Percentiles rank a stretch among this genome's conserved stretches.
These are phyloP conservation scores for Diabrotica balteata DNA, from an alignment of 2,888 invertebrate genomes.

Conservation along the genomic window DNA sequence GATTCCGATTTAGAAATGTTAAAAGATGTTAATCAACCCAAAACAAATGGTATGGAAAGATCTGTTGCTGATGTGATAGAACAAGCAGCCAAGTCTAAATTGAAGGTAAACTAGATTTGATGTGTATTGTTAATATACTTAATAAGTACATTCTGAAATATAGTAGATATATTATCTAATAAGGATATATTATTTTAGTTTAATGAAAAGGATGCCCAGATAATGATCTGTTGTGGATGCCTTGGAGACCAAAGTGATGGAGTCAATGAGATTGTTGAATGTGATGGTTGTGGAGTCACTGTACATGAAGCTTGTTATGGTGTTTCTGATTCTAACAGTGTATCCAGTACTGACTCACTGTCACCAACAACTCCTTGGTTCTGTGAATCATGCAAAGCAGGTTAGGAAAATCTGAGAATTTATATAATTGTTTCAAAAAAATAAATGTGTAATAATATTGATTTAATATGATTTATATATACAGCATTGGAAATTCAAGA, in stretches of 20 bases:
- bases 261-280: slow-evolving; percentile 95
- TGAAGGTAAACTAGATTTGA: slow-evolving; percentile 21
- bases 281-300: slow-evolving; percentile 94
- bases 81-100: slow-evolving; percentile 56
- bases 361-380: slow-evolving; percentile 99
- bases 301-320: slow-evolving; percentile 98
- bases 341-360: slow-evolving; percentile 91
- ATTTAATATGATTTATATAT: too few relatives aligned
- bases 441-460: too few relatives aligned
- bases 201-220: slow-evolving; percentile 63
- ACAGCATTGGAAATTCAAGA: too few relatives aligned
- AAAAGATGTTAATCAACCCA: slow-evolving; percentile 46
- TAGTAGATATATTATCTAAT: background rate
- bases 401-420: slow-evolving; percentile 11
- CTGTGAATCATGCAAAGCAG: slow-evolving; percentile 95
- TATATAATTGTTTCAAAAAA: too few relatives aligned
- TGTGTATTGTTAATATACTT: background rate
- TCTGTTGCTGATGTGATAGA: slow-evolving; percentile 64
- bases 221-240: slow-evolving; percentile 91
- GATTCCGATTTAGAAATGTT: slow-evolving; percentile 48
- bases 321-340: slow-evolving; percentile 88
- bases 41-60: slow-evolving; percentile 54
- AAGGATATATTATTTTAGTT: slow-evolving; percentile 41
- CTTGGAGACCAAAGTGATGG: slow-evolving; percentile 92
- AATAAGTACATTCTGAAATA: background rate